Evolutionary conservation across 2,888 invertebrate genomes (phyloP).

Genomic region (Apamea monoglypha): DNA sequence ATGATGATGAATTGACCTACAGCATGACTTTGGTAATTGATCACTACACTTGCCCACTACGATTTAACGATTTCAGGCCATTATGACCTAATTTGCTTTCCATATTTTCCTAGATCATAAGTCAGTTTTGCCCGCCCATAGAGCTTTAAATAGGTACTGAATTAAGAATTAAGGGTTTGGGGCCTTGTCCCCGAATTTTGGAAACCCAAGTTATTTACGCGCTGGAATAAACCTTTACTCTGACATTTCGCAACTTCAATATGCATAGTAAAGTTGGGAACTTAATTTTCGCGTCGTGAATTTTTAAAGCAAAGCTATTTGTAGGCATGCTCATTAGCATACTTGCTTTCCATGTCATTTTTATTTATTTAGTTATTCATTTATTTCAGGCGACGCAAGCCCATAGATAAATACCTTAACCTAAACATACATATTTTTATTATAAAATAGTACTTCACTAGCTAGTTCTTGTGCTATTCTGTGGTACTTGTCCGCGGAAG

Average conservation of each 20-base stretch:
- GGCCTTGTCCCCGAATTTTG: conserved; percentile 7
- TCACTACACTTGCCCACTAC: neutral
- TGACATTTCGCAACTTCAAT: conserved; percentile 33
- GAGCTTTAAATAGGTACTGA: neutral
- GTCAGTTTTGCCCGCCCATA: neutral
- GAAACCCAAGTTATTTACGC: conserved; percentile 36
- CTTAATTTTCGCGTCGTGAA: conserved; percentile 43
- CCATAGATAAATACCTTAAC: too few species aligned
- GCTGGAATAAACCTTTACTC: conserved; percentile 32
- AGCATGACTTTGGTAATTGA: neutral
- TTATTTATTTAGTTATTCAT: too few species aligned
- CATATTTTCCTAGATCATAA: neutral
- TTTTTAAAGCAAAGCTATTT: conserved; percentile 46
- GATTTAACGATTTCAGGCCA: neutral
- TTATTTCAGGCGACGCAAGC: too few species aligned
- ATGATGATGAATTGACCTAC: too few species aligned
- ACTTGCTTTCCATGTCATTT: conserved; percentile 42
- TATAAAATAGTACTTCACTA: too few species aligned
- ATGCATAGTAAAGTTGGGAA: conserved; percentile 51
- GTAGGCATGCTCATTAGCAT: conserved; percentile 49
- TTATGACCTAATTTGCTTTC: neutral
- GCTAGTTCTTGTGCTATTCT: too few species aligned
- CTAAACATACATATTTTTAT: too few species aligned
- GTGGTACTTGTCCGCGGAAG: too few species aligned
- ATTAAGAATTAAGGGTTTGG: conserved; percentile 4